Evolutionary conservation across 2,888 invertebrate species (phyloP).

Genomic region (Cheilosia pagana): DNA sequence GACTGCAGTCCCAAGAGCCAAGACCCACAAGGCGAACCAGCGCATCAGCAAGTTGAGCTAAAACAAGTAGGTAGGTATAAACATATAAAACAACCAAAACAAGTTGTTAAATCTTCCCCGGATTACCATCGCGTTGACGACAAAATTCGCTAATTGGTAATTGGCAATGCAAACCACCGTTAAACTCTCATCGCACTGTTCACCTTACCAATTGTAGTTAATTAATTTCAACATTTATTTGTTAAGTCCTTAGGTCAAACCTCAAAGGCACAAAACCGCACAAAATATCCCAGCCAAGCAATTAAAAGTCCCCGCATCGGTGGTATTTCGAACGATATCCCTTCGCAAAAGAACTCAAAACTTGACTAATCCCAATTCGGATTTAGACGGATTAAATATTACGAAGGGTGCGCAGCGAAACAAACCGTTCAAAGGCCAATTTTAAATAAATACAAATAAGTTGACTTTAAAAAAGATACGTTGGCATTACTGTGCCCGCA

Average conservation of each 20-base stretch:
- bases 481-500: not conserved
- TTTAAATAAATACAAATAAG: not conserved
- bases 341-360: not conserved
- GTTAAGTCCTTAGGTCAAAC: not conserved
- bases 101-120: too few relatives aligned
- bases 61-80: too few relatives aligned
- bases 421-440: not conserved
- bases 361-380: slow-evolving; percentile 14
- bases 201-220: too few relatives aligned
- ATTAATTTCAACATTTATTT: not conserved
- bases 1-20: too few relatives aligned
- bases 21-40: too few relatives aligned
- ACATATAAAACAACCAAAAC: too few relatives aligned
- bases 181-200: too few relatives aligned
- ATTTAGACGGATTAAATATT: not conserved
- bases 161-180: too few relatives aligned
- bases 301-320: slow-evolving; percentile 8
- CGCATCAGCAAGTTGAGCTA: too few relatives aligned
- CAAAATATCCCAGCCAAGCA: not conserved
- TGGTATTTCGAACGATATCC: not conserved
- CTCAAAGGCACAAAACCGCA: not conserved
- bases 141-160: too few relatives aligned
- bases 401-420: not conserved
- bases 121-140: too few relatives aligned
- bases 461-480: slow-evolving; percentile 14